These are phyloP conservation scores for Portevinia maculata DNA, from an alignment of 2,888 invertebrate species.

Conservation along the genomic window DNA sequence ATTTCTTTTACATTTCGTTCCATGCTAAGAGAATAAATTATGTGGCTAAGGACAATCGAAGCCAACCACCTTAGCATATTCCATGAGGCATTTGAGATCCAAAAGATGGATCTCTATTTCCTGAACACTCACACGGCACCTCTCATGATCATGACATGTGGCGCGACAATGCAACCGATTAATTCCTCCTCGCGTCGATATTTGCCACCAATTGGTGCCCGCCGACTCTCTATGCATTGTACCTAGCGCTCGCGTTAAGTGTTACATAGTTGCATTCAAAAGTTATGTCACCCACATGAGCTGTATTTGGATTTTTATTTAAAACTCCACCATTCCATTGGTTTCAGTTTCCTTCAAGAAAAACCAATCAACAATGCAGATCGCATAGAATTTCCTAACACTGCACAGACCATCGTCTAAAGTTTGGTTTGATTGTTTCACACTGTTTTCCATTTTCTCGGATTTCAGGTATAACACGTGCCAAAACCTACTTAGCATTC, in stretches of 20 bases:
- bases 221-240: constrained; percentile 11
- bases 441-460: constrained; percentile 37
- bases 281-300: constrained; percentile 58
- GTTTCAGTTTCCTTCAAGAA: constrained; percentile 16
- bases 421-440: neutral
- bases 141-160: constrained; percentile 15
- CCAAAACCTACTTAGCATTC: constrained; percentile 62
- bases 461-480: constrained; percentile 62
- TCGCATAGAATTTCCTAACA: constrained; percentile 70
- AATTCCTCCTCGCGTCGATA: constrained; percentile 38
- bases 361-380: constrained; percentile 58
- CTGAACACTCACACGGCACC: constrained; percentile 13
- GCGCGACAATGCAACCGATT: constrained; percentile 55
- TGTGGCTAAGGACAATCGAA: neutral
- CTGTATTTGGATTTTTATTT: constrained; percentile 51
- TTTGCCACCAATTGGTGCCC: constrained; percentile 9
- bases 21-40: too few relatives aligned
- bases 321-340: neutral
- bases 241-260: constrained; percentile 43
- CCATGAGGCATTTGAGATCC: constrained; percentile 22
- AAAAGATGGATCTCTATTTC: constrained; percentile 54
- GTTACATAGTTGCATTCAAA: constrained; percentile 47
- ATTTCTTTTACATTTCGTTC: too few relatives aligned
- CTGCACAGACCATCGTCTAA: constrained; percentile 2
- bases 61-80: constrained; percentile 1